Conservation (phyloP, 2,888 invertebrate genomes). For the Nomada goodeniana region DNA sequence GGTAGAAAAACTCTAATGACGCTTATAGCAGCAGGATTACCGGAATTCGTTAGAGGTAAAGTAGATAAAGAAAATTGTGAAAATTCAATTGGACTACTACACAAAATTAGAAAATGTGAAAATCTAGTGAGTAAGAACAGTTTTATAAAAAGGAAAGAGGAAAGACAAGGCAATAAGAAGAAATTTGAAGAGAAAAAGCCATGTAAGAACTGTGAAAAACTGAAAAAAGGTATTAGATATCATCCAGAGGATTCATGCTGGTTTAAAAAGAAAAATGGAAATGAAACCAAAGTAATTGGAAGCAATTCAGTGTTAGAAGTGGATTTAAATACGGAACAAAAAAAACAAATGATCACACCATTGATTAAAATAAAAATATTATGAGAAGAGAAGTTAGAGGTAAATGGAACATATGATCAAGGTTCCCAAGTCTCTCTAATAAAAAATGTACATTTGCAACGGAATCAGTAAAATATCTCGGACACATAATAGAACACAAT, state of each 20-base stretch:
- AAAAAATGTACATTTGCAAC: not conserved
- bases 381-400: conserved; percentile 52
- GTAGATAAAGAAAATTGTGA: conserved; percentile 63
- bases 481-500: conserved; percentile 16
- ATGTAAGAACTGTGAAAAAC: conserved; percentile 26
- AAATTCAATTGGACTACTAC: conserved; percentile 15
- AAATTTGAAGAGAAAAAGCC: conserved; percentile 29
- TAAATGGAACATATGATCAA: conserved; percentile 61
- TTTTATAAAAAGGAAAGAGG: conserved; percentile 32
- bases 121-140: conserved; percentile 42
- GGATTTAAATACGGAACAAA: not conserved
- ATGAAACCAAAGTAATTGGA: conserved; percentile 38
- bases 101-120: conserved; percentile 56
- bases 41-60: conserved; percentile 67
- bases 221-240: conserved; percentile 3
- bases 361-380: conserved; percentile 63
- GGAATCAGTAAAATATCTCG: not conserved
- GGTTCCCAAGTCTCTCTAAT: conserved; percentile 67
- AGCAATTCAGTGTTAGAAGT: conserved; percentile 37
- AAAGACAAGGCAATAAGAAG: not conserved
- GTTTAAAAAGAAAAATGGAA: conserved; percentile 9
- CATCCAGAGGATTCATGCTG: conserved; percentile 13
- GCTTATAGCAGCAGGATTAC: conserved; percentile 65
- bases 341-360: conserved; percentile 64
- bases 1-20: conserved; percentile 55